phyloP scores from a whole-genome alignment of 2,797 vertebrate genomes.

The Squalus acanthias region DNA sequence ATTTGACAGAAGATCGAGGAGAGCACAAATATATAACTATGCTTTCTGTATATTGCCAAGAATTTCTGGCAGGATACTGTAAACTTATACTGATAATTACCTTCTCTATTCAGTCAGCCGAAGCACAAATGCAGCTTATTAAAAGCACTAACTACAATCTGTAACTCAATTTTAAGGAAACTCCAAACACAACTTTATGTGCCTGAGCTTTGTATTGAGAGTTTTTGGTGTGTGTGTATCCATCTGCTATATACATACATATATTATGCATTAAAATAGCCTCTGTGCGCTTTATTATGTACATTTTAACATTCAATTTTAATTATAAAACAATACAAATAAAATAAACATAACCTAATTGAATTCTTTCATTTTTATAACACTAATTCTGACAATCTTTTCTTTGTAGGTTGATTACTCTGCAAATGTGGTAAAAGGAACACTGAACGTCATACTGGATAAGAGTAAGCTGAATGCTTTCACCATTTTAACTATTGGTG shows the following conservation, averaged over 20 bases:
- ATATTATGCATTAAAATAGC: neutral
- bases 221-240: neutral
- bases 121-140: neutral
- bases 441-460: slow-evolving; percentile 44
- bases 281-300: neutral
- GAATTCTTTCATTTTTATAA: neutral
- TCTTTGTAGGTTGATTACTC: slow-evolving; percentile 46
- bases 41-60: neutral
- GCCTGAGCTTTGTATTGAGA: neutral
- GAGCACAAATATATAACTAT: neutral
- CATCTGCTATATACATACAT: neutral
- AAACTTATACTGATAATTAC: neutral
- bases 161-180: neutral
- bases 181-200: neutral
- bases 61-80: neutral
- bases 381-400: neutral
- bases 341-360: neutral
- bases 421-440: slow-evolving; percentile 44
- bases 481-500: slow-evolving; percentile 41
- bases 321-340: neutral
- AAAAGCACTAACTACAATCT: neutral
- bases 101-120: neutral
- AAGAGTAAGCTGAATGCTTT: slow-evolving; percentile 41
- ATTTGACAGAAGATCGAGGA: neutral
- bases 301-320: neutral